Conservation (phyloP, 2,113 vertebrate genomes). For the Saguinus midas region DNA sequence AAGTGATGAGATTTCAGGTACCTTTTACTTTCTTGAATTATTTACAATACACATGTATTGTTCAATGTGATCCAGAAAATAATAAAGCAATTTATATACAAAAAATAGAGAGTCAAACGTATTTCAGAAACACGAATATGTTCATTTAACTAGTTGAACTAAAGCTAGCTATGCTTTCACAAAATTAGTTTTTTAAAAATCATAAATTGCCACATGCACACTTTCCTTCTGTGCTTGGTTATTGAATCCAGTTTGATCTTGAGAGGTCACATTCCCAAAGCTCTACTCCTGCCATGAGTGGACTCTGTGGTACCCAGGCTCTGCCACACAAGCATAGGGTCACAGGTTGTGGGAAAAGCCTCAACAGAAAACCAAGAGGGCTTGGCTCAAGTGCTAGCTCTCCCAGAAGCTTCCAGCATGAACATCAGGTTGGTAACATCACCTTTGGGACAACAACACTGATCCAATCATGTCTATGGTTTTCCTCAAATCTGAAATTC, state of each 20-base stretch:
- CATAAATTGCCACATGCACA: neutral
- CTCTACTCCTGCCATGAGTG: neutral
- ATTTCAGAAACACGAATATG: neutral
- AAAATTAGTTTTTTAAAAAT: neutral
- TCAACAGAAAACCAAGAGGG: neutral
- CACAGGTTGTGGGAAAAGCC: neutral
- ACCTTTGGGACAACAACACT: neutral
- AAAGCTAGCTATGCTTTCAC: neutral
- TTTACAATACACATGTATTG: neutral
- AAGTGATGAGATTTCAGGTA: neutral
- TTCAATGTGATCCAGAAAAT: neutral
- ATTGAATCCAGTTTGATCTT: neutral
- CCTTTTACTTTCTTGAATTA: slow-evolving; percentile 3
- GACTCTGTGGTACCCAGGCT: neutral
- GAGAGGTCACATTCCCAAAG: neutral
- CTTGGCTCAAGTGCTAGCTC: neutral
- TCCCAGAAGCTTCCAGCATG: neutral
- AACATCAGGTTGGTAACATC: neutral
- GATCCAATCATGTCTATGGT: neutral
- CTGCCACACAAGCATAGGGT: neutral
- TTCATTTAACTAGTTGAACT: neutral
- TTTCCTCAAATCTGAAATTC: neutral
- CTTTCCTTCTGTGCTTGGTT: neutral
- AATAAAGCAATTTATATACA: neutral
- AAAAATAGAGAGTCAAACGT: neutral